Percentiles rank a stretch among this genome's conserved stretches.
These are phyloP conservation scores for Cantharis nigra DNA, from an alignment of 2,888 invertebrate genomes.

Conservation along the genomic window DNA sequence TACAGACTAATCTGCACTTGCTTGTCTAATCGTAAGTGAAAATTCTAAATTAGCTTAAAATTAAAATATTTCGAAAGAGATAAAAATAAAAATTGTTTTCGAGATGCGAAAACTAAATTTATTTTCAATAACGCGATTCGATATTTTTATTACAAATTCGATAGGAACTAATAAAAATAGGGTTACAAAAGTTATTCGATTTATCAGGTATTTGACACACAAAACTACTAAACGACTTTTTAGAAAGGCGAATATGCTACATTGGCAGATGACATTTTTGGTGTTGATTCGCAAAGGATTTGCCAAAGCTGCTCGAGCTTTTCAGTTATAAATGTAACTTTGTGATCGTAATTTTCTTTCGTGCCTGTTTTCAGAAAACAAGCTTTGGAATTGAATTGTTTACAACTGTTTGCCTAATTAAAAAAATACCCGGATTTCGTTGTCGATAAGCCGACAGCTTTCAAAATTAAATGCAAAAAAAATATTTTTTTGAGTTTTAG, in stretches of 20 bases:
- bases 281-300: constrained; percentile 15
- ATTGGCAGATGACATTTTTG: constrained; percentile 7
- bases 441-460: not conserved
- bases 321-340: constrained; percentile 12
- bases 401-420: not conserved
- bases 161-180: not conserved
- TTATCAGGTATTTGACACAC: constrained; percentile 18
- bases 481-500: not conserved
- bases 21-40: not conserved
- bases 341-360: constrained; percentile 9
- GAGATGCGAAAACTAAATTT: not conserved
- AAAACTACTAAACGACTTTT: constrained; percentile 17
- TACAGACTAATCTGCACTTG: not conserved
- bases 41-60: not conserved
- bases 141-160: not conserved
- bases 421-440: not conserved
- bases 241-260: constrained; percentile 5
- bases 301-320: constrained; percentile 13
- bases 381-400: not conserved
- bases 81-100: not conserved
- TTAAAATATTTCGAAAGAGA: not conserved
- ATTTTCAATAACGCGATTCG: not conserved
- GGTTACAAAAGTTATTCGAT: constrained; percentile 5
- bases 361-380: constrained; percentile 8
- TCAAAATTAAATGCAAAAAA: not conserved